phyloP scores from a whole-genome alignment of 1,140 invertebrate species.

The Drosophila asahinai region DNA sequence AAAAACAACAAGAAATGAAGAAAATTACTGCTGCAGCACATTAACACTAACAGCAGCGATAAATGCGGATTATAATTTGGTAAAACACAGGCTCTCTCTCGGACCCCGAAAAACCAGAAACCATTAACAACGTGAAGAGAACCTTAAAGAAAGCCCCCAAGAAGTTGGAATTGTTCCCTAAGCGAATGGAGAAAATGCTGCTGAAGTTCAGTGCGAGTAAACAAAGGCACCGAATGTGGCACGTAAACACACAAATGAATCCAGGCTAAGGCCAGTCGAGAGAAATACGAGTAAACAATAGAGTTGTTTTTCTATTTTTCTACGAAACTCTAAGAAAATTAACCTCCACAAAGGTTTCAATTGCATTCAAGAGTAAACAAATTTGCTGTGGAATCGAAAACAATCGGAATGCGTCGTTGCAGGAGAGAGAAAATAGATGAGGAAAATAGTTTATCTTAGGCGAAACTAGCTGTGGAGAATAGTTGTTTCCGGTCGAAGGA shows the following conservation, averaged over 20 bases:
- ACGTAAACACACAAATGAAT: constrained; percentile 52
- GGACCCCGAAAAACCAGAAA: not conserved
- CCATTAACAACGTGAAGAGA: constrained; percentile 9
- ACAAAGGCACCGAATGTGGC: constrained; percentile 42
- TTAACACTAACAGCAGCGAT: constrained; percentile 36
- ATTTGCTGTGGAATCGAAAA: constrained; percentile 38
- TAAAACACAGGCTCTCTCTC: constrained; percentile 15
- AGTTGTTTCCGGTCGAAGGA: constrained; percentile 1
- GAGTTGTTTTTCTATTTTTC: constrained; percentile 24
- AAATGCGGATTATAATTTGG: constrained; percentile 53
- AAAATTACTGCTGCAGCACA: constrained; percentile 50
- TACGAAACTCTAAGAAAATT: constrained; percentile 41
- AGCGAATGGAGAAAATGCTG: not conserved
- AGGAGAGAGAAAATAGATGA: constrained; percentile 10
- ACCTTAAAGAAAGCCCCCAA: constrained; percentile 25
- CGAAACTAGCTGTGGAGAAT: constrained; percentile 1
- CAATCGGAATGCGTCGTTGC: constrained; percentile 25
- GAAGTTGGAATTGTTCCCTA: constrained; percentile 20
- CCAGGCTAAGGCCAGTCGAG: constrained; percentile 48
- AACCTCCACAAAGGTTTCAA: constrained; percentile 49
- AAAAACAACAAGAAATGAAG: constrained; percentile 24
- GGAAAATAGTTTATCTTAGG: constrained; percentile 6
- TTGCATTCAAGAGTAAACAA: constrained; percentile 41
- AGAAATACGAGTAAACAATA: constrained; percentile 54
- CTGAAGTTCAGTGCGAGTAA: constrained; percentile 30